Evolutionary conservation across 2,888 invertebrate species (phyloP), one percentile per base, ranked within the genome.

Genomic region (Eretmocerus hayati): DNA sequence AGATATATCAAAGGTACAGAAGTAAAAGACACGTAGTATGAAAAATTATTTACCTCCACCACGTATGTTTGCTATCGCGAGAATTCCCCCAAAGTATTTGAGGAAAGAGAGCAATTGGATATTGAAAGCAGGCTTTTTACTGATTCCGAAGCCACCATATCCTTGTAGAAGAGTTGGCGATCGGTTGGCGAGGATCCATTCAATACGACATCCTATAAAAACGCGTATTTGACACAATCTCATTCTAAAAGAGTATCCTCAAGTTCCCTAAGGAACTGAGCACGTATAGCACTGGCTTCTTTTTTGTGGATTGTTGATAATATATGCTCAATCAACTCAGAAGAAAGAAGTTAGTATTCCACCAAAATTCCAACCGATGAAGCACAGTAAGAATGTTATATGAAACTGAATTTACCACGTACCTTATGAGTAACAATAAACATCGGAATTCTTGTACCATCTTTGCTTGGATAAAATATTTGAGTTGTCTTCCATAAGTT

Each of bases 101-200:
- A 96, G 85, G 70, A 93, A 93, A 56, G 92, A 83, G 23, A 95
- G 73, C 46, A 92, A 79, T n/a, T 87, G 85, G 22, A 93, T 83
- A 60, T 89, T 88, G 75, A 97, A 99, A 42, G 81, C 80, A 5
- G 97, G 96, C 66, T 87, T 86, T 57, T 95, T 77, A 69, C 90
- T 88, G 58, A 92, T 83, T 75, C 93, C 94, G 73, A 99, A 99
- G 1, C 97, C 97, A 45, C 97, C 97, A 72, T 97, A 97, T 15
- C 95, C 97, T 72, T 96, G 96, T 30, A 99, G 74, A 38, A 95
- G 75, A 54, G 90, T 87, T 0, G 95, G 91, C 64, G 81, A n/a
- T n/a, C n/a, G n/a, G n/a, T n/a, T n/a, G n/a, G n/a, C n/a, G n/a
- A 81, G 13, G 78, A 75, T 4, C 87, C 83, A 71, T 89, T 81